Conservation (phyloP, 1,140 invertebrate species). For the Armadillidium nasatum region DNA sequence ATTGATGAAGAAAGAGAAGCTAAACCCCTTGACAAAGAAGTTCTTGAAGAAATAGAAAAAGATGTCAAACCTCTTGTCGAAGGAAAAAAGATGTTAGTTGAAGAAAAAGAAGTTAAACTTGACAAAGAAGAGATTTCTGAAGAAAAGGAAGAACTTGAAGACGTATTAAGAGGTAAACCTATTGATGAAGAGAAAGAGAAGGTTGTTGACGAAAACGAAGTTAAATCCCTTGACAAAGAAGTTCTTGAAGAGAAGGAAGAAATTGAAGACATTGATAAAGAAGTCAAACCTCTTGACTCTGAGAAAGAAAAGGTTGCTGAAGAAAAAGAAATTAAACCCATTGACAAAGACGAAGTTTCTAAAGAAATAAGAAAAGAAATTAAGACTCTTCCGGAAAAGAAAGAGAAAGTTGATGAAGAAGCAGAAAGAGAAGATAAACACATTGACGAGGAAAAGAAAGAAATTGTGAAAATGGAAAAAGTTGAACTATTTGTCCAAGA, state of each 20-base stretch:
- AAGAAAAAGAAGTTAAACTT: constrained; percentile 17
- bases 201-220: background rate
- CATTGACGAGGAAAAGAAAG: background rate
- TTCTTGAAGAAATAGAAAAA: background rate
- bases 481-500: no score
- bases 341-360: background rate
- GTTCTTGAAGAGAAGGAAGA: background rate
- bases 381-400: no score
- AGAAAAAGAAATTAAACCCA: background rate
- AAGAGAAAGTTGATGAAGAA: background rate
- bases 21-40: no score
- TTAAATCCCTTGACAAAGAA: background rate
- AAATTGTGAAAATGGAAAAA: background rate
- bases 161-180: background rate
- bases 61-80: background rate
- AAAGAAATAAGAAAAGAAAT: constrained; percentile 6
- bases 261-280: background rate
- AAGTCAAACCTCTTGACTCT: no score
- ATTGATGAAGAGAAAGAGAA: background rate
- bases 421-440: background rate
- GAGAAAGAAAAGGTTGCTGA: background rate
- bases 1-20: background rate
- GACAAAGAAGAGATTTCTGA: background rate
- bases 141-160: background rate
- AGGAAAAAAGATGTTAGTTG: constrained; percentile 8